Evolutionary conservation across 1,140 invertebrate genomes (phyloP), one percentile per base, ranked within the genome.

Genomic region (Chrysomallon squamiferum): DNA sequence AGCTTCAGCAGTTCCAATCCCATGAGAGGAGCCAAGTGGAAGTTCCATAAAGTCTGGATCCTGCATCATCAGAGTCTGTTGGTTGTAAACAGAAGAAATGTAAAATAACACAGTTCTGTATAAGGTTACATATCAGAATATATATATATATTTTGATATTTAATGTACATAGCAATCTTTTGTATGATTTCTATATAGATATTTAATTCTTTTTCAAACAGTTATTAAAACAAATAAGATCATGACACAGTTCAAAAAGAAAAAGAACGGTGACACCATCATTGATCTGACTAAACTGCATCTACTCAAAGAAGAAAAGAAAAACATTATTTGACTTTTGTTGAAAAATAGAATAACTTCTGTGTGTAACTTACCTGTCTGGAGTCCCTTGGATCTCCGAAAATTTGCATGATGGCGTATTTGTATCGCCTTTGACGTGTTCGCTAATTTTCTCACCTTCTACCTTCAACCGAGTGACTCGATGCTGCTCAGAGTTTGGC

Each of bases 11-110:
- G 78, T 75, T 9, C 76, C 76, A 27, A 72, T n/a, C 22, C 78
- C 78, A 68, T 74, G 73, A 25, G 69, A 60, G 11, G 76, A 73
- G 6, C 66, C 65, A 25, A 60, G 56, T 5, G 78, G 76, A 11
- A 78, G 56, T 27, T 68, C 65, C 47, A 68, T 57, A 54, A 74
- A 69, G 33, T 79, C 78, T 30, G 75, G 73, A 49, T 77, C 69
- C 64, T 79, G 72, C 57, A 78, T 68, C 7, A 33, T 65, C 25
- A 62, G 38, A 0, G 59, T 63, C 74, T 75, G 57, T 15, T 49
- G 22, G n/a, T n/a, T n/a, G n/a, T n/a, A n/a, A 50, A n/a, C n/a
- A n/a, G n/a, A n/a, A n/a, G n/a, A n/a, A n/a, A n/a, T n/a, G n/a
- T n/a, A n/a, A n/a, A n/a, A n/a, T n/a, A 29, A 27, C 56, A 50